Percentiles rank a stretch among this genome's conserved stretches.
These are phyloP conservation scores for Zosterops hypoxanthus DNA, from an alignment of 2,113 vertebrate species.

Conservation along the genomic window DNA sequence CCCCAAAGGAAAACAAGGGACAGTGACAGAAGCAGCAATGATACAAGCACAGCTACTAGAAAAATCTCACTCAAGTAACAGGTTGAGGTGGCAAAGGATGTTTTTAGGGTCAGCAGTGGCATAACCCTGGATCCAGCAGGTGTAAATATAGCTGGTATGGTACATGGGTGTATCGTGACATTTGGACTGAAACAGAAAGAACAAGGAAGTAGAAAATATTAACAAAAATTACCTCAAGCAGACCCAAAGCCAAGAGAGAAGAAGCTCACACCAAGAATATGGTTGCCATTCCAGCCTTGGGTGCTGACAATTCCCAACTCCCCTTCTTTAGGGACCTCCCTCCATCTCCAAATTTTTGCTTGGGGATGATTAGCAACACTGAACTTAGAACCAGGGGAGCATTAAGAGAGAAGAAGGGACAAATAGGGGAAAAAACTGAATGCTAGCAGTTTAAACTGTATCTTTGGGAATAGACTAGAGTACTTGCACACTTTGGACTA, in stretches of 20 bases:
- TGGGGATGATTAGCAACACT: background rate
- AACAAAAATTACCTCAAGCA: background rate
- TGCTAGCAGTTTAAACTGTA: background rate
- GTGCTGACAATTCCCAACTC: background rate
- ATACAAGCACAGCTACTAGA: background rate
- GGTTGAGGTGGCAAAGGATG: background rate
- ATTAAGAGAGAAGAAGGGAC: background rate
- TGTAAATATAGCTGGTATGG: background rate
- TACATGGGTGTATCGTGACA: rapidly evolving
- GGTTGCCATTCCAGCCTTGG: background rate
- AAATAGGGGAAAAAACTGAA: background rate
- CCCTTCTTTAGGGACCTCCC: background rate
- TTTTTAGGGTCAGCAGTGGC: background rate
- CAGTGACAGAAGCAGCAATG: background rate
- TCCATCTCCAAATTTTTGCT: background rate
- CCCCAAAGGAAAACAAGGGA: background rate
- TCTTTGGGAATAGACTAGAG: background rate
- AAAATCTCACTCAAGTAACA: background rate
- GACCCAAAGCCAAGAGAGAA: background rate
- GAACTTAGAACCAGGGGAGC: background rate
- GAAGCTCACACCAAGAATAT: background rate
- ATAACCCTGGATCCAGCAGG: background rate
- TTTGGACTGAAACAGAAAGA: background rate
- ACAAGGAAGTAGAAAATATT: background rate
- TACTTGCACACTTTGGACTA: background rate